Evolutionary conservation across 2,888 invertebrate genomes (phyloP).

Genomic region (Byasa hedistus): DNA sequence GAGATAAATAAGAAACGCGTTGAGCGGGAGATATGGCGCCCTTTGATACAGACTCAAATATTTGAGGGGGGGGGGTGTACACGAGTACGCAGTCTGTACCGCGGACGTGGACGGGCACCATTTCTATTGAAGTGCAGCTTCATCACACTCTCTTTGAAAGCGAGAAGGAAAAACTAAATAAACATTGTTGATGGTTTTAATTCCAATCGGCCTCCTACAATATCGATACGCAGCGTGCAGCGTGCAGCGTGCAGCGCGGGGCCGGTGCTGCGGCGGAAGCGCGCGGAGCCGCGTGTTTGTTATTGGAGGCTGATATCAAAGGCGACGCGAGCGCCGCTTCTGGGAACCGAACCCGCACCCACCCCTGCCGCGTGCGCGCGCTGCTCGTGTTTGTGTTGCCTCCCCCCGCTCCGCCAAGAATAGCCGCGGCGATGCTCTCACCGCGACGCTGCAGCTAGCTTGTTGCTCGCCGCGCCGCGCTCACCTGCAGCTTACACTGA

Average conservation of each 20-base stretch:
- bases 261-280: slow-evolving; percentile 38
- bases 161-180: too few species aligned
- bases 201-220: too few species aligned
- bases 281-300: slow-evolving; percentile 47
- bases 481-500: too few species aligned
- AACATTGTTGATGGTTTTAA: too few species aligned
- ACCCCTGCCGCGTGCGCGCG: slow-evolving; percentile 41
- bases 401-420: slow-evolving; percentile 15
- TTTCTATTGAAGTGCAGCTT: background rate
- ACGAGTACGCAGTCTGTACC: too few species aligned
- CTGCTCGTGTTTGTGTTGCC: slow-evolving; percentile 36
- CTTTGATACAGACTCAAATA: slow-evolving; percentile 3
- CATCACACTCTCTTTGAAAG: background rate
- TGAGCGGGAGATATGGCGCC: slow-evolving; percentile 20
- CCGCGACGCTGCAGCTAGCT: too few species aligned
- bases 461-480: too few species aligned
- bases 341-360: slow-evolving; percentile 37
- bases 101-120: too few species aligned
- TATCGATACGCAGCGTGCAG: too few species aligned
- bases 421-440: slow-evolving; percentile 2
- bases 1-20: slow-evolving; percentile 6
- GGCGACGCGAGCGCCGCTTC: slow-evolving; percentile 43
- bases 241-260: too few species aligned
- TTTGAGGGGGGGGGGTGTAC: background rate
- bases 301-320: slow-evolving; percentile 54